These are phyloP conservation scores for Sakesphorus luctuosus DNA, from an alignment of 2,113 vertebrate genomes.

Conservation along the genomic window DNA sequence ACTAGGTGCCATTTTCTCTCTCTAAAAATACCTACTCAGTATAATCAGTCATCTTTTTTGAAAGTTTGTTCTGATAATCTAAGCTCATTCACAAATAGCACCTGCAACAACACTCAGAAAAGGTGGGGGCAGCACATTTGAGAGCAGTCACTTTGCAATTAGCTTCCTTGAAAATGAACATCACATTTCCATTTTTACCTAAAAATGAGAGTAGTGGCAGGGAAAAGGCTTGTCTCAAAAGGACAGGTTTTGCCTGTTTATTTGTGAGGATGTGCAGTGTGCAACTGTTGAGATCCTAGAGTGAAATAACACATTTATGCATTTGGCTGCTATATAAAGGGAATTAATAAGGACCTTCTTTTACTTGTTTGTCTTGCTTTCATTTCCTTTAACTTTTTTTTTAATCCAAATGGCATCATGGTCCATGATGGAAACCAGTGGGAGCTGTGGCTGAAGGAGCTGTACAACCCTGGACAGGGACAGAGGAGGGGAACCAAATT, in stretches of 20 bases:
- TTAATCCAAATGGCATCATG: neutral
- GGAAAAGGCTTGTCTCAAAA: neutral
- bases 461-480: neutral
- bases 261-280: neutral
- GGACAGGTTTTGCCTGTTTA: neutral
- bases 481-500: neutral
- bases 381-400: neutral
- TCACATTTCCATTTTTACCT: neutral
- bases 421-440: neutral
- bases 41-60: neutral
- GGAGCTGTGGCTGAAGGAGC: neutral
- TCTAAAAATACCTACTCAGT: neutral
- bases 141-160: neutral
- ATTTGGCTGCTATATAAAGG: neutral
- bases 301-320: neutral
- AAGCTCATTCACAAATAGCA: neutral
- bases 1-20: neutral
- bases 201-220: neutral
- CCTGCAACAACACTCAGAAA: neutral
- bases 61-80: neutral
- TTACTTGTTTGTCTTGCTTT: neutral
- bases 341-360: neutral
- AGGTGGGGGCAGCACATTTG: neutral
- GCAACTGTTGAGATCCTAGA: neutral
- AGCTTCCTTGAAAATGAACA: neutral